Base-by-base conservation (phyloP, 2,797 vertebrate genomes). In the Graptemys geographica region DNA sequence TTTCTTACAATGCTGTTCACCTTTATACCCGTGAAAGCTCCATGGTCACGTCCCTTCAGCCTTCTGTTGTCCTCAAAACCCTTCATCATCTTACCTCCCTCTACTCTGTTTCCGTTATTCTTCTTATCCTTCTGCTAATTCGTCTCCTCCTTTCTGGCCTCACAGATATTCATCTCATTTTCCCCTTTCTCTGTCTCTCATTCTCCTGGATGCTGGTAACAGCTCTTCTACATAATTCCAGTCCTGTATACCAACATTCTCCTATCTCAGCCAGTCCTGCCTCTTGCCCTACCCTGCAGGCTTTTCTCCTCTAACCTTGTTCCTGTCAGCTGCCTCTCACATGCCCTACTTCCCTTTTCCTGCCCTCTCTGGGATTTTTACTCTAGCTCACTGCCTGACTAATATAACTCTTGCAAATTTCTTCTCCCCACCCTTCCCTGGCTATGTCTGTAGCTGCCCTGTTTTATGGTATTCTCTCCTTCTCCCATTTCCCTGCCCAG, bases 381-480 rank as follows among this genome's bases (percentile, higher is more conserved):
- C 18, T 86, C 41, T 13, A 65, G 65, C 83, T 94, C 13, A 12
- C 11, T 84, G 41, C 23, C 65, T 47, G 79, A 27, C 80, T 44
- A 59, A 19, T 59, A 11, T 59, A 23, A 5, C 21, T 81, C 56
- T 44, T 57, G 21, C 52, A 13, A 85, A n/a, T 0, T 81, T 49
- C 44, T 82, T 37, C 21, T 44, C 7, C 7, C 5, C 13, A 44
- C 19, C 11, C 47, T 82, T 25, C 41, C 62, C 62, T 65, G 33
- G 62, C 33, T n/a, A n/a, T 84, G 44, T 52, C 65, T 79, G 18
- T 82, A 11, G 49, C 53, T 44, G 37, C 6, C 23, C 53, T 88
- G 84, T 92, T 89, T 4, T 28, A 79, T 87, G 78, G 23, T 19
- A 33, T 83, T 90, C 94, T 94, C 59, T 69, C 21, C 53, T 88